Evolutionary conservation across 2,888 invertebrate genomes (phyloP), one percentile per base, ranked within the genome.

Genomic region (Hyles lineata): DNA sequence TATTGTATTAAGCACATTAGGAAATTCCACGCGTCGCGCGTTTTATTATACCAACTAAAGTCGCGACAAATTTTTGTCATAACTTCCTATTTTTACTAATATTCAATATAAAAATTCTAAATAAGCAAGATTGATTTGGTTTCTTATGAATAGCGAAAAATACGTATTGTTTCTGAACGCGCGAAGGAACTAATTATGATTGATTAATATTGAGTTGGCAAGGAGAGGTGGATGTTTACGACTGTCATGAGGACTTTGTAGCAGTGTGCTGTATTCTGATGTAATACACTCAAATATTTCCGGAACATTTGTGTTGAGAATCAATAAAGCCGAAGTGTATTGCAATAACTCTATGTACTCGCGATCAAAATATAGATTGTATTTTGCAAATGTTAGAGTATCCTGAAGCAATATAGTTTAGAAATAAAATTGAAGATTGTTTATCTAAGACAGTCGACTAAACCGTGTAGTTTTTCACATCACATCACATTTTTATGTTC

Each of bases 1-100:
- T 78, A 79, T 81, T 84, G 82, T 81, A 83, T 80, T 80, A 80
- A 79, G 79, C 77, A 75, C 76, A 77, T 71, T 77, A 75, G 74
- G 81, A 77, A 80, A 50, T 71, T 61, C 50, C 70, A 58, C 21
- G 15, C 58, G 17, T 29, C 35, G 29, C 29, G 32, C 21, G 76
- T 77, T 79, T 77, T 79, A 79, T 78, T 81, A 77, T 79, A 77
- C 79, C 77, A 77, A 78, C 74, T 76, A 78, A 83, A 84, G 78
- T 76, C 72, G 73, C 74, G 21, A 50, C 32, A 32, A 52, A 58
- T 59, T 58, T 70, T 21, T 70, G 59, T 70, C 52, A 3, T 8
- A 55, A 55, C n/a, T 55, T 55, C 55, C 55, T 55, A 55, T n/a
- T 55, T 55, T 7, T 55, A 55, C 7, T n/a, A n/a, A 55, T 7